These are phyloP conservation scores for Potorous gilbertii DNA, from an alignment of 2,797 vertebrate genomes.

Conservation along the genomic window DNA sequence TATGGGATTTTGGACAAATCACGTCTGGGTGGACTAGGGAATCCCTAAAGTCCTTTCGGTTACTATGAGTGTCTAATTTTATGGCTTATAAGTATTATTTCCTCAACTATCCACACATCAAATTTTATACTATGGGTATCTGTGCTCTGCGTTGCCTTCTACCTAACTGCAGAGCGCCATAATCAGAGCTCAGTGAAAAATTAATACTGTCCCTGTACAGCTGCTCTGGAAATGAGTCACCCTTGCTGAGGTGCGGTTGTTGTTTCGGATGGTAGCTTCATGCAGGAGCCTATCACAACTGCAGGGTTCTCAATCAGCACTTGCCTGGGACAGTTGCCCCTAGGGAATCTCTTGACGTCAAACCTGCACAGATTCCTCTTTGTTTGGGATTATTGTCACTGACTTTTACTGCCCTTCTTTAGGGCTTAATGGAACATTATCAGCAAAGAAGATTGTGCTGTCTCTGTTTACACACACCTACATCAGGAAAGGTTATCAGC, in stretches of 20 bases:
- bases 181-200: slow-evolving; percentile 59
- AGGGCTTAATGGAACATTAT: background rate
- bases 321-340: slow-evolving; percentile 64
- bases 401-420: slow-evolving; percentile 42
- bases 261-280: slow-evolving; percentile 48
- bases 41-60: background rate
- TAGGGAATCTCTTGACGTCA: slow-evolving; percentile 42
- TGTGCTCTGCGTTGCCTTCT: background rate
- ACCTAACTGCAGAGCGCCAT: background rate
- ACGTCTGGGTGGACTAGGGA: background rate
- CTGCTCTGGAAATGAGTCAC: slow-evolving; percentile 72
- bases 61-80: fast-evolving
- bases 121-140: background rate
- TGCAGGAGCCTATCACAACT: slow-evolving; percentile 48
- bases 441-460: background rate
- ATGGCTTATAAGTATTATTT: background rate
- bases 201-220: slow-evolving; percentile 38
- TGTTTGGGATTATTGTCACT: background rate
- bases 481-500: background rate
- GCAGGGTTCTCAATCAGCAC: slow-evolving; percentile 49
- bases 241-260: background rate
- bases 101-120: background rate
- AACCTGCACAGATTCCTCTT: background rate
- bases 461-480: background rate
- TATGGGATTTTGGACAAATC: background rate